These are phyloP conservation scores for Etia nguti DNA, from an alignment of 2,113 vertebrate genomes.

Conservation along the genomic window DNA sequence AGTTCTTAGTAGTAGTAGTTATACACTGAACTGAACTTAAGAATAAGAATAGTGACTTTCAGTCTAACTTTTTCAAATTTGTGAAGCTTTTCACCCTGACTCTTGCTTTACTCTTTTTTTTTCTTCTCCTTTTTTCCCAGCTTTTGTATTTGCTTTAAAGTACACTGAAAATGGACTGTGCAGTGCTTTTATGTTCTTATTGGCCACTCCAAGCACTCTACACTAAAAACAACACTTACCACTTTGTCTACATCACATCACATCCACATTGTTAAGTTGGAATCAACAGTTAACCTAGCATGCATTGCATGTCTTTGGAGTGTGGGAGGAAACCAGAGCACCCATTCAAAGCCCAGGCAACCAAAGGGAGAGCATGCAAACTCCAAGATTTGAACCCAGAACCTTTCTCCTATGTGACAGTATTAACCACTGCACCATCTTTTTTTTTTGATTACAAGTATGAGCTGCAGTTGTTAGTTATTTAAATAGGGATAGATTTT, in stretches of 20 bases:
- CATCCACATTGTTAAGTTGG: neutral
- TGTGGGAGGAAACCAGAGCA: neutral
- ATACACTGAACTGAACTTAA: neutral
- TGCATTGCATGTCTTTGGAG: neutral
- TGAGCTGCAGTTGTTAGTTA: neutral
- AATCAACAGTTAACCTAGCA: neutral
- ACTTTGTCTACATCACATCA: neutral
- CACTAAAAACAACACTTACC: neutral
- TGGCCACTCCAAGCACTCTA: neutral
- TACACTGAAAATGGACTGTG: neutral
- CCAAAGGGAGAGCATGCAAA: neutral
- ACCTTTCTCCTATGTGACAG: neutral
- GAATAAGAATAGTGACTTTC: neutral
- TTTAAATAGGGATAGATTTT: neutral
- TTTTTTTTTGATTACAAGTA: neutral
- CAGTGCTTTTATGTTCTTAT: neutral
- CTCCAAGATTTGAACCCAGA: neutral
- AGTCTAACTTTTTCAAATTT: neutral
- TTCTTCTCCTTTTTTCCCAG: neutral
- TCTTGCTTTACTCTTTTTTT: neutral
- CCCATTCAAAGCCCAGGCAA: neutral
- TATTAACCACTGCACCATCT: neutral
- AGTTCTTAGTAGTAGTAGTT: neutral
- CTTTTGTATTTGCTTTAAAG: neutral
- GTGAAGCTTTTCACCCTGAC: neutral